Conservation (phyloP, 2,888 invertebrate genomes). For the Platycheirus albimanus region DNA sequence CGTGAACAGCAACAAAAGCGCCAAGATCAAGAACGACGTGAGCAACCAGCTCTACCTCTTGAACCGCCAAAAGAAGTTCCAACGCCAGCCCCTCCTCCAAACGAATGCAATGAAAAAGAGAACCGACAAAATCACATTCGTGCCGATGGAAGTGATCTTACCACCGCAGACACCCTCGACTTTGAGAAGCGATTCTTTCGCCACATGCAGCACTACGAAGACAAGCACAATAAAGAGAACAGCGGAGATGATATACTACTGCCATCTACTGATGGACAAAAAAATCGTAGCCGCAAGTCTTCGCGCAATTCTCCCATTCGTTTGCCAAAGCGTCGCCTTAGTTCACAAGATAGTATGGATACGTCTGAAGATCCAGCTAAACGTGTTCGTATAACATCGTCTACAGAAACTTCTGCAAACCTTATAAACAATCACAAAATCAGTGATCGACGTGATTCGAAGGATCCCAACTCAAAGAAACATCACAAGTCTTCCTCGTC, state of each 20-base stretch:
- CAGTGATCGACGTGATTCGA: slow-evolving; percentile 87
- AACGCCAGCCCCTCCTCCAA: slow-evolving; percentile 39
- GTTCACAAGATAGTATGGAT: slow-evolving; percentile 87
- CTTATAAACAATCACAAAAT: slow-evolving; percentile 83
- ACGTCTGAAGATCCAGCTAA: slow-evolving; percentile 79
- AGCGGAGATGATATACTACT: slow-evolving; percentile 70
- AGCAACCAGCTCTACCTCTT: slow-evolving; percentile 80
- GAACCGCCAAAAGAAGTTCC: slow-evolving; percentile 46
- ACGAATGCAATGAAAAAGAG: slow-evolving; percentile 62
- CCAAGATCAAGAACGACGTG: slow-evolving; percentile 79
- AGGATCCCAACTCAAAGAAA: slow-evolving; percentile 83
- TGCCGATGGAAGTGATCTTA: slow-evolving; percentile 65
- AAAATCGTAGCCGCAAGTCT: slow-evolving; percentile 78
- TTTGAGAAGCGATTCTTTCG: slow-evolving; percentile 70
- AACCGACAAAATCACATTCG: slow-evolving; percentile 65
- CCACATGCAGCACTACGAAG: slow-evolving; percentile 75
- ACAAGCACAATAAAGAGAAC: slow-evolving; percentile 77
- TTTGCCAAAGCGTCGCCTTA: slow-evolving; percentile 87
- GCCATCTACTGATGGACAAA: slow-evolving; percentile 50
- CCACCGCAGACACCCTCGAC: slow-evolving; percentile 44
- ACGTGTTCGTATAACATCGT: slow-evolving; percentile 79
- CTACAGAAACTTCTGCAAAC: slow-evolving; percentile 74
- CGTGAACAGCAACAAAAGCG: slow-evolving; percentile 76
- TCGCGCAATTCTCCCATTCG: slow-evolving; percentile 80
- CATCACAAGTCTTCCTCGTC: slow-evolving; percentile 65